Base-by-base conservation (phyloP, 2,797 vertebrate species). In the Parambassis ranga region DNA sequence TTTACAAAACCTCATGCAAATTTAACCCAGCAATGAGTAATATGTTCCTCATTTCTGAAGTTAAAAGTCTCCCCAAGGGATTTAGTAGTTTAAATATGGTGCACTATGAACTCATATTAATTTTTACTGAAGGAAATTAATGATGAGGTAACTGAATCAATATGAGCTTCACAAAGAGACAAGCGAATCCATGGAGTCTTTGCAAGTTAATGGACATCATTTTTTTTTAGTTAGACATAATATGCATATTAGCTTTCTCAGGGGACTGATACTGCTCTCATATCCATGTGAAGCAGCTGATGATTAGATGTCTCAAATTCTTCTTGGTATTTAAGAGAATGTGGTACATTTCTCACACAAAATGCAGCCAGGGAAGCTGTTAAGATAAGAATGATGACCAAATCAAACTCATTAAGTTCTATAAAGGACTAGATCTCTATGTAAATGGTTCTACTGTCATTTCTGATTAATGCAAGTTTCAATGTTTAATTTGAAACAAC, bases 1-100 rank as follows among this genome's bases (percentile, higher is more conserved):
- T 46, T 56, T 27, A 35, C 14, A 33, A 33, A 50, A 57, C 13
- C 36, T 67, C 37, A 16, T 15, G 30, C 52, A 35, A 59, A 74
- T 36, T 18, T 14, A 26, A 59, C 8, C 15, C 35, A 57, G 56
- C 51, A 60, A 16, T 48, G 47, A 53, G 51, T 56, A 35, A 51
- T 18, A 23, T 3, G 3, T 7, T 52, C 36, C 32, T 19, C 5
- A 22, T 27, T 48, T 37, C 23, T 44, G 10, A 31, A 46, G 27
- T 32, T 48, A 27, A 53, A 33, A 63, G 48, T 64, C 36, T 4
- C 32, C 24, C 27, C 9, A 2, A 24, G 14, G 23, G 7, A 31
- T 53, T 57, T 13, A 58, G 22, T 13, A 19, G 37, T 30, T 16
- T 28, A 24, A 28, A 20, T n/a, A 10, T 8, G 16, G 33, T 42